phyloP scores from a whole-genome alignment of 2,113 vertebrate species.

The Eonycteris spelaea region DNA sequence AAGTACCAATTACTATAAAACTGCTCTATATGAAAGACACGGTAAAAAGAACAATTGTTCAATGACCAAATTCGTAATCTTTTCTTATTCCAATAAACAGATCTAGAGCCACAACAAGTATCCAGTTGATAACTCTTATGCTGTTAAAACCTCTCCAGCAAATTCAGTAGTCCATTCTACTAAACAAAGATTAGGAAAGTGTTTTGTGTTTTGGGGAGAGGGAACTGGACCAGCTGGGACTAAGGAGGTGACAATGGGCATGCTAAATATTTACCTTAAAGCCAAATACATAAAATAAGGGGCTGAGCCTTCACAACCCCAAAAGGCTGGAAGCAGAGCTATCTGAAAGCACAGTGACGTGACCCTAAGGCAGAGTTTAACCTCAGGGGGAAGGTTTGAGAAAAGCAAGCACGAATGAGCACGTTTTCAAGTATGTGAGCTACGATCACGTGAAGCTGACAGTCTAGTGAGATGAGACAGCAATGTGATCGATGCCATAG shows the following conservation, averaged over 20 bases:
- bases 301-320: too few species aligned
- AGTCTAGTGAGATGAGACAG: not conserved
- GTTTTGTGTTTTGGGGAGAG: not conserved
- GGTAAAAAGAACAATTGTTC: not conserved
- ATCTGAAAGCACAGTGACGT: not conserved
- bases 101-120: not conserved
- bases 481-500: not conserved
- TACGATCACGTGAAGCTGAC: not conserved
- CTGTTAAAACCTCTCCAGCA: not conserved
- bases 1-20: not conserved
- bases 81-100: conserved; percentile 5
- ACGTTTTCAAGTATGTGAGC: not conserved
- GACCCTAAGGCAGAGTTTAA: not conserved
- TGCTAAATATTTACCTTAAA: not conserved
- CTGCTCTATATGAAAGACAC: not conserved
- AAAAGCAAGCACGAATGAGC: not conserved
- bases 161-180: not conserved
- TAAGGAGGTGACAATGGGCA: not conserved
- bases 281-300: not conserved
- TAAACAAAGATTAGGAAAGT: not conserved
- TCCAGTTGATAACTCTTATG: not conserved
- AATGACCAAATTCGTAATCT: not conserved
- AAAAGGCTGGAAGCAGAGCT: not conserved
- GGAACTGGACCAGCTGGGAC: not conserved
- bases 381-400: not conserved